Evolutionary conservation across 53 echinoderm and acorn worm species (phyloP).

Genomic region (Apostichopus leukothele): DNA sequence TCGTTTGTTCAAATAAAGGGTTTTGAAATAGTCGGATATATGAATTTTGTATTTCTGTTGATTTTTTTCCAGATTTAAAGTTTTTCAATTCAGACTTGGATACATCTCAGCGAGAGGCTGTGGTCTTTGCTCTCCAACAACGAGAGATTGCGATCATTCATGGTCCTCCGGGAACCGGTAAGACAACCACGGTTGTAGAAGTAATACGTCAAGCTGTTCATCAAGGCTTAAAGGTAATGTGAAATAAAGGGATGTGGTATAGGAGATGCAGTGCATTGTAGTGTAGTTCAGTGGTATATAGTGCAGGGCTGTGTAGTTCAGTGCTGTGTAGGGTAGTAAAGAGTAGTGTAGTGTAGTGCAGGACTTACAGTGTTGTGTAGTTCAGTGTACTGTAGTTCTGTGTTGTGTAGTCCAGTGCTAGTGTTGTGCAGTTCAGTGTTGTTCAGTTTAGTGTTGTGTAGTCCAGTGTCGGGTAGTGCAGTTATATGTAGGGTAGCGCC

Average conservation of each 20-base stretch:
- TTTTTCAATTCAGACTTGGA: slow-evolving; percentile 81
- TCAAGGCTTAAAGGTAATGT: slow-evolving; percentile 65
- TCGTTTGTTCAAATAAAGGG: too few species aligned
- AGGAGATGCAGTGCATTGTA: neutral
- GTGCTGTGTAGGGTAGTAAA: neutral
- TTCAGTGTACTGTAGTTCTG: too few species aligned
- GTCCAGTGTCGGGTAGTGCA: neutral
- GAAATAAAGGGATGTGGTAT: neutral
- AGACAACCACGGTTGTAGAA: slow-evolving; percentile 93
- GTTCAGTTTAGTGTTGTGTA: neutral
- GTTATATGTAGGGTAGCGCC: too few species aligned
- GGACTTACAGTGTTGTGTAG: neutral
- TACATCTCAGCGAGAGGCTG: slow-evolving; percentile 83
- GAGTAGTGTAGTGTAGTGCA: neutral
- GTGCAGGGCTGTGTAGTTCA: too few species aligned
- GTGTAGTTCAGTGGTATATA: too few species aligned
- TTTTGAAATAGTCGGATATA: too few species aligned
- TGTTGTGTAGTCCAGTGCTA: neutral
- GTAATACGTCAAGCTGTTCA: slow-evolving; percentile 84
- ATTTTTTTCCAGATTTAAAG: slow-evolving; percentile 41
- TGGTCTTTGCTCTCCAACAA: slow-evolving; percentile 86
- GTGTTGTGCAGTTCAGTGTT: neutral
- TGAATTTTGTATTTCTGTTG: too few species aligned
- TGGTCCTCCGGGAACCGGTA: slow-evolving; percentile 95
- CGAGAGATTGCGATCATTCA: slow-evolving; percentile 91